These are phyloP conservation scores for Pelosia muscerda DNA, from an alignment of 2,888 invertebrate genomes.

Conservation along the genomic window DNA sequence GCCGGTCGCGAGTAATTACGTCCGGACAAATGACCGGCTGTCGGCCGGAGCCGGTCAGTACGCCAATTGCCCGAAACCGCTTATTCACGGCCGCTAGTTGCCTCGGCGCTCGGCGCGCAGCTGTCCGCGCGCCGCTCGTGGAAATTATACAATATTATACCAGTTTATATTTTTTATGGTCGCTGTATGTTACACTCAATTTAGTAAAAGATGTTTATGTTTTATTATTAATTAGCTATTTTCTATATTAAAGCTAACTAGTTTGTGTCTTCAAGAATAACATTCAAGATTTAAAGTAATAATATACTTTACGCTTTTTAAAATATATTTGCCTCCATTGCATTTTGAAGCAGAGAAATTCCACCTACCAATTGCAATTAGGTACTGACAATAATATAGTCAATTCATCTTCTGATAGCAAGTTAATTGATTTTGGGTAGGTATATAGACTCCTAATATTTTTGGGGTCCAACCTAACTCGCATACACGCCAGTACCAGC, in stretches of 20 bases:
- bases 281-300: too few relatives aligned
- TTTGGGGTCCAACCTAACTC: too few relatives aligned
- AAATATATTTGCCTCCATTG: too few relatives aligned
- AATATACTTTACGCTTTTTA: too few relatives aligned
- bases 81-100: constrained; percentile 83
- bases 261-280: too few relatives aligned
- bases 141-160: constrained; percentile 15
- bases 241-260: background rate
- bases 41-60: constrained; percentile 40
- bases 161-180: constrained; percentile 10
- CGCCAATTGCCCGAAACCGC: constrained; percentile 73
- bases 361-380: too few relatives aligned
- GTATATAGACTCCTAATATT: too few relatives aligned
- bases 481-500: too few relatives aligned
- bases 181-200: constrained; percentile 6
- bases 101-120: constrained; percentile 74
- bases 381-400: background rate
- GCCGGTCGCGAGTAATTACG: constrained; percentile 28
- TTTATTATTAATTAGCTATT: constrained; percentile 6
- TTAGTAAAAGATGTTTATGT: constrained; percentile 30
- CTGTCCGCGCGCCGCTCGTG: constrained; percentile 50
- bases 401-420: too few relatives aligned
- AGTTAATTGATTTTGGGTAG: too few relatives aligned
- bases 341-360: too few relatives aligned
- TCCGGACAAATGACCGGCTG: constrained; percentile 38